phyloP scores from a whole-genome alignment of 2,113 vertebrate genomes.

The Forbesichthys papilliferus region DNA sequence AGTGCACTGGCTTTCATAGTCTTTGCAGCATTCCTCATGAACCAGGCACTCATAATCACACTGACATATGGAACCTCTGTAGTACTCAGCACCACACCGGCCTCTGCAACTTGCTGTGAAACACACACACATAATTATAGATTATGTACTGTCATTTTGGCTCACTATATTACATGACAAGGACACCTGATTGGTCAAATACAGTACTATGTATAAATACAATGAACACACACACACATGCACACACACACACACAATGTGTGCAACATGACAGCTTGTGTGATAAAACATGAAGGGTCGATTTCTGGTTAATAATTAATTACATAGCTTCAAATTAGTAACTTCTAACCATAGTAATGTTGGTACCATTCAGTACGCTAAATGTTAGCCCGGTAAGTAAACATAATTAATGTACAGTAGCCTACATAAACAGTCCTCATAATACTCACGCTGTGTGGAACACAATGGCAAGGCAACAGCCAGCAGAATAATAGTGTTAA shows the following conservation, averaged over 20 bases:
- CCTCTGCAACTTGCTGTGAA: constrained; percentile 82
- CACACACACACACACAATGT: neutral
- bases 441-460: constrained; percentile 62
- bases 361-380: neutral
- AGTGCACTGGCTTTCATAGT: constrained; percentile 86
- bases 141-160: neutral
- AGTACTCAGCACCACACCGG: constrained; percentile 87
- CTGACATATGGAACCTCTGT: constrained; percentile 85
- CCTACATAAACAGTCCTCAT: neutral
- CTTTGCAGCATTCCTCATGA: constrained; percentile 90
- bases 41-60: constrained; percentile 89
- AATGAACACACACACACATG: neutral
- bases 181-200: neutral
- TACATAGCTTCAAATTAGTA: constrained; percentile 18
- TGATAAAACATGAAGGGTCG: constrained; percentile 1
- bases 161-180: neutral
- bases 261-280: constrained; percentile 13
- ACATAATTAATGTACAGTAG: neutral
- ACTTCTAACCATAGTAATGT: neutral
- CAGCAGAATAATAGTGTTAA: constrained; percentile 43
- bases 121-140: neutral
- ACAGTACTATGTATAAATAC: neutral
- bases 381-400: neutral
- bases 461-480: constrained; percentile 23
- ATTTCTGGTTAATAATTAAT: constrained; percentile 34